Conservation (phyloP, 2,113 vertebrate species). For the Sterna hirundo region DNA sequence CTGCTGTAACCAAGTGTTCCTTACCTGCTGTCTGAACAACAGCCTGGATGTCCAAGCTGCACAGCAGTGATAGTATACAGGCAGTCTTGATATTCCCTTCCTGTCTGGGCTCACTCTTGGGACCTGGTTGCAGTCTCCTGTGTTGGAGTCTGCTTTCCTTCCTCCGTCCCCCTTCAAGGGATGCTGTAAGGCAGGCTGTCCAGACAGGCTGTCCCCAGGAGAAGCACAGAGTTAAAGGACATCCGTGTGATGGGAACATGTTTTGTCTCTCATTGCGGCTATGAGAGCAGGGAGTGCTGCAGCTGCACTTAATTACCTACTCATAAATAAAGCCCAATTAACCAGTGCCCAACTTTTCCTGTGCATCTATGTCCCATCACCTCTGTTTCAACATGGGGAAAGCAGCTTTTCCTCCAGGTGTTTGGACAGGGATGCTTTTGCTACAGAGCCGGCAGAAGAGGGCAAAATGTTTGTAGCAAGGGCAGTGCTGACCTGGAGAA, state of each 20-base stretch:
- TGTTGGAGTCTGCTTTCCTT: neutral
- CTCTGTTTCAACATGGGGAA: neutral
- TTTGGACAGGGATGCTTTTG: neutral
- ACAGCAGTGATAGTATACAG: neutral
- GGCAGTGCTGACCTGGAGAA: neutral
- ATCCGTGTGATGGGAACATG: fast-evolving
- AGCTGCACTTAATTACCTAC: neutral
- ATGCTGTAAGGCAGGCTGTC: neutral
- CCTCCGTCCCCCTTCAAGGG: neutral
- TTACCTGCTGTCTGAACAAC: neutral
- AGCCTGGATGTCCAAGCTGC: neutral
- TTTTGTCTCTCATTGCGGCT: neutral
- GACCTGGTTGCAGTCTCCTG: neutral
- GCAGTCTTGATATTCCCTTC: neutral
- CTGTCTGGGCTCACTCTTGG: neutral
- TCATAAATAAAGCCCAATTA: neutral
- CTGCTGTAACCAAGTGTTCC: neutral
- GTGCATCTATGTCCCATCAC: neutral
- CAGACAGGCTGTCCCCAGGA: neutral
- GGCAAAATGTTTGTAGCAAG: neutral
- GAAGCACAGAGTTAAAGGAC: neutral
- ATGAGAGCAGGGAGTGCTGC: neutral
- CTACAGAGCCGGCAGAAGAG: neutral
- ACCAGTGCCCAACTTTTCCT: neutral
- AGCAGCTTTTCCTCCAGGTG: neutral